These are phyloP conservation scores for Gambelia wislizenii DNA, from an alignment of 2,797 vertebrate species.

Conservation along the genomic window DNA sequence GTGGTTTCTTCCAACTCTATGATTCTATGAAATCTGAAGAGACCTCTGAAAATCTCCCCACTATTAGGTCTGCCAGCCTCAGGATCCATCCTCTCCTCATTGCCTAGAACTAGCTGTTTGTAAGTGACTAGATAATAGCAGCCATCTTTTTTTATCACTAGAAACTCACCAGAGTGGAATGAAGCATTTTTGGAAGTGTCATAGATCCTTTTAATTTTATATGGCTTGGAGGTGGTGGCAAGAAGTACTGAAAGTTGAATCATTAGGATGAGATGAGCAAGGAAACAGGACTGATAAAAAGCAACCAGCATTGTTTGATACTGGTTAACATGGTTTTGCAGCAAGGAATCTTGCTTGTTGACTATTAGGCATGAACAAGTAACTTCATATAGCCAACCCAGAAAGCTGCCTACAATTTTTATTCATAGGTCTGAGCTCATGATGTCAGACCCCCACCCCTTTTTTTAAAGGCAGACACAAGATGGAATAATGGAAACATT, in stretches of 20 bases:
- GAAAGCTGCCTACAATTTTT: not conserved
- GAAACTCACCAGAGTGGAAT: not conserved
- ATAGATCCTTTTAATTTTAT: not conserved
- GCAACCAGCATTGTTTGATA: not conserved
- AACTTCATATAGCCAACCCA: not conserved
- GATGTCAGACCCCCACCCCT: not conserved
- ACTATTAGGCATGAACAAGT: not conserved
- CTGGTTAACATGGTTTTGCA: not conserved
- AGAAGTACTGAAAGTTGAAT: not conserved
- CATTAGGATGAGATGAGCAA: not conserved
- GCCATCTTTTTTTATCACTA: not conserved
- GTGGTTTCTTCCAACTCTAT: too few relatives aligned
- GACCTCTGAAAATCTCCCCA: not conserved
- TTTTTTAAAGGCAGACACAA: not conserved
- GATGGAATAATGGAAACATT: constrained; percentile 11
- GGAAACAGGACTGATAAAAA: not conserved
- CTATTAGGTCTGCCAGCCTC: not conserved
- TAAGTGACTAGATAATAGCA: not conserved
- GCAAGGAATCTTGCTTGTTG: too few relatives aligned
- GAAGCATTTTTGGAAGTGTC: not conserved
- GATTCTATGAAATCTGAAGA: not conserved
- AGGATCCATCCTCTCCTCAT: not conserved
- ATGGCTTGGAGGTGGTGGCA: not conserved
- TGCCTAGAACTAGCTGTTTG: not conserved
- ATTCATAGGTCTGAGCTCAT: not conserved